Percentiles rank a stretch among this genome's conserved stretches.
phyloP scores from a whole-genome alignment of 2,797 vertebrate genomes.

The Mycteria americana region DNA sequence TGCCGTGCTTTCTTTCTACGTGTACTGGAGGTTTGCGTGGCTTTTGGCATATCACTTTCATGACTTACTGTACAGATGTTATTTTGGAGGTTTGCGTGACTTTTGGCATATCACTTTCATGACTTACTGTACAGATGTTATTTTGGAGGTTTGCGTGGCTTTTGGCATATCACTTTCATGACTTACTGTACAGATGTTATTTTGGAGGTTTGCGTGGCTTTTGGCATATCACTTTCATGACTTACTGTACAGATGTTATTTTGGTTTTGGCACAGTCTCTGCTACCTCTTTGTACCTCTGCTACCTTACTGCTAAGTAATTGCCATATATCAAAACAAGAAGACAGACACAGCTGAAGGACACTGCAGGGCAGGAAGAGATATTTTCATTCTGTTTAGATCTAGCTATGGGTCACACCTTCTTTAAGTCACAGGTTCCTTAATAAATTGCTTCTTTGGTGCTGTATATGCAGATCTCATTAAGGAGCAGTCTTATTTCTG shows the following conservation, averaged over 20 bases:
- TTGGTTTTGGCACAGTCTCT: background rate
- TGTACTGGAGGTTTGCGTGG: background rate
- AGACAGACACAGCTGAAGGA: background rate
- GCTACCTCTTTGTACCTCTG: background rate
- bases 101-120: no score
- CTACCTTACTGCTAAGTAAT: background rate
- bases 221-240: background rate
- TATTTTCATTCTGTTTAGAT: background rate
- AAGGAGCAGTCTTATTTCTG: slow-evolving; percentile 10
- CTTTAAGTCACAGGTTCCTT: background rate
- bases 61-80: background rate
- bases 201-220: background rate
- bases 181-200: no score
- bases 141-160: background rate
- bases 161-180: background rate
- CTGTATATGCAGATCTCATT: slow-evolving; percentile 24
- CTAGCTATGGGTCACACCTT: background rate
- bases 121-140: background rate
- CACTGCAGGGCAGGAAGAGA: background rate
- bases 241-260: background rate
- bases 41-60: background rate
- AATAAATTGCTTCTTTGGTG: background rate
- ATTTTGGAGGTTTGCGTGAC: no score
- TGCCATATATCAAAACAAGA: background rate
- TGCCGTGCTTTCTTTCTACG: background rate